Base-by-base conservation (phyloP, 2,888 invertebrate species). In the Pycnomerus fuliginosus region DNA sequence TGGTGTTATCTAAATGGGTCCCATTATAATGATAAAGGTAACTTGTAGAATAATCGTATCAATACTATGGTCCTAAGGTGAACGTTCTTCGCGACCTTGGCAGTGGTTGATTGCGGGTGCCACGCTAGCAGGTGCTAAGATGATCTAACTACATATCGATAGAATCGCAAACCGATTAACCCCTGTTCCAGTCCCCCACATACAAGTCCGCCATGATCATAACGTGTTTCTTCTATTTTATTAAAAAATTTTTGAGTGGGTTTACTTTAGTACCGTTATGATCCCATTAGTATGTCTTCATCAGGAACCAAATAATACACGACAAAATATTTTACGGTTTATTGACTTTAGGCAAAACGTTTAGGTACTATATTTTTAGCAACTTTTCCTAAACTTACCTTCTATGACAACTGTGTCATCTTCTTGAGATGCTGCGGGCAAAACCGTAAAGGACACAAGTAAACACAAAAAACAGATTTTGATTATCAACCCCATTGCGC, bases 31-130 rank as follows among this genome's bases (percentile, higher is more conserved):
- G 7, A 29, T 35, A 16, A 37, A 38, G 27, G 34, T 25, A 24
- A 20, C 22, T 7, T 35, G 30, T 25, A 45, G 38, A 40, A 37
- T 14, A 42, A 48, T 39, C 51, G 37, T 49, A 53, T 59, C 53
- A 59, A 53, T 58, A 59, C 58, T 60, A 45, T 39, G 55, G 52
- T 56, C 58, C 54, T 52, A 55, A 67, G 69, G 69, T 69, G 66
- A 69, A 69, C 52, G 69, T 58, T 67, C 69, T 65, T 51, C 25
- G 49, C 66, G 67, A 68, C 70, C 70, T 70, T 70, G 69, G 56
- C 68, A 68, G 62, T 67, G 63, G 56, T 45, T 48, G 46, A 48
- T 48, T 46, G 39, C 37, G 43, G 44, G 34, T 48, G 48, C 48
- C 48, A 48, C 48, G 48, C 48, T 30, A 43, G 48, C 48, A 48